Evolutionary conservation across 2,797 vertebrate species (phyloP).

Genomic region (Siniperca obscura): DNA sequence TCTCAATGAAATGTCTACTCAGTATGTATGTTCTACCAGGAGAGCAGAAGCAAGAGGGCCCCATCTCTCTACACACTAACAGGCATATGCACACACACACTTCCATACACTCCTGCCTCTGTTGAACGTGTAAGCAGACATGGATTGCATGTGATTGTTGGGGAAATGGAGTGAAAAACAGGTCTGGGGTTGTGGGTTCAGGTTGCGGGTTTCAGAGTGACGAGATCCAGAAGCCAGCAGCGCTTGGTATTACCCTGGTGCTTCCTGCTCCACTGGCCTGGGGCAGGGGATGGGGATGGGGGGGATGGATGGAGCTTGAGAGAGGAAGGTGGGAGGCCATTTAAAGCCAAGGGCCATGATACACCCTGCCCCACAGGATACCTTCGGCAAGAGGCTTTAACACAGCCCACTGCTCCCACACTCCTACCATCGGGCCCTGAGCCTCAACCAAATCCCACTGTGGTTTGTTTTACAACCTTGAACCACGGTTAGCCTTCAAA

Average conservation of each 20-base stretch:
- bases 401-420: conserved; percentile 70
- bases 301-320: conserved; percentile 36
- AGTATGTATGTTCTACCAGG: conserved; percentile 47
- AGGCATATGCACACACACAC: conserved; percentile 28
- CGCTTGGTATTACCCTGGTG: conserved; percentile 74
- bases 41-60: conserved; percentile 56
- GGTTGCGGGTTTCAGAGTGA: conserved; percentile 80
- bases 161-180: conserved; percentile 81
- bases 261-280: conserved; percentile 76
- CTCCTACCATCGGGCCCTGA: conserved; percentile 57
- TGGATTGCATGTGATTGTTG: conserved; percentile 80
- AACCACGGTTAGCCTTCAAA: conserved; percentile 80
- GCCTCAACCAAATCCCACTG: conserved; percentile 76
- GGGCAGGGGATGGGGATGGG: conserved; percentile 38
- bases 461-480: conserved; percentile 85
- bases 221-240: conserved; percentile 82
- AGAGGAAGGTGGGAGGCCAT: conserved; percentile 58
- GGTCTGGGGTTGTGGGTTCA: conserved; percentile 77
- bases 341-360: conserved; percentile 61
- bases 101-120: conserved; percentile 56
- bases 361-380: conserved; percentile 66
- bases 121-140: conserved; percentile 71
- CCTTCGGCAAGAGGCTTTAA: conserved; percentile 53
- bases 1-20: conserved; percentile 66
- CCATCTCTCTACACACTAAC: conserved; percentile 52